Evolutionary conservation across 2,888 invertebrate species (phyloP).

Genomic region (Leptinotarsa peninsularis): DNA sequence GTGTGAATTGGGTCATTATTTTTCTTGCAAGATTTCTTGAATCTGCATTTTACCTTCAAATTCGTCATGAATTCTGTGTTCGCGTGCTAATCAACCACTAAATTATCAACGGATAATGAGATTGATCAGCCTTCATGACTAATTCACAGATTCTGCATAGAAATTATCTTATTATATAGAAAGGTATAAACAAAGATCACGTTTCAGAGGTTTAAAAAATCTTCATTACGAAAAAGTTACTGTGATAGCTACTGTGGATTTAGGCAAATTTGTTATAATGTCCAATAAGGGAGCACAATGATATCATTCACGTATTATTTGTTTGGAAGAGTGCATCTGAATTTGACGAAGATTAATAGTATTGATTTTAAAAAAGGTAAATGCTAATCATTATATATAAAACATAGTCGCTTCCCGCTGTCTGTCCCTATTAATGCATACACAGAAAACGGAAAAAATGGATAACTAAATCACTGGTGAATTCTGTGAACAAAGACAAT

Average conservation of each 20-base stretch:
- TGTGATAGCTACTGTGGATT: not conserved
- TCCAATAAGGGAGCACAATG: not conserved
- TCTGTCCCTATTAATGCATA: no score
- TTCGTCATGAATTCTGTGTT: constrained; percentile 34
- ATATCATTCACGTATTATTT: not conserved
- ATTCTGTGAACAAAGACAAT: no score
- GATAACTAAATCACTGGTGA: no score
- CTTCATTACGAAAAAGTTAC: no score
- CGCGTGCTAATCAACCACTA: constrained; percentile 28
- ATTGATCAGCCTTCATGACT: constrained; percentile 28
- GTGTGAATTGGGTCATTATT: constrained; percentile 27
- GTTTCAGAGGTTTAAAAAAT: not conserved
- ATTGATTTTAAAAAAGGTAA: no score
- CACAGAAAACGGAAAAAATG: no score
- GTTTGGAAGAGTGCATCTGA: no score
- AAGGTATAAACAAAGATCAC: not conserved
- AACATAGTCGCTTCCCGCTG: no score
- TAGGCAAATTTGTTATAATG: not conserved
- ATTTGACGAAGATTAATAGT: no score
- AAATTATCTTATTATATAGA: constrained; percentile 5
- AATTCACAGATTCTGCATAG: constrained; percentile 16
- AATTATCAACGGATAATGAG: constrained; percentile 31
- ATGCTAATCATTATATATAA: no score
- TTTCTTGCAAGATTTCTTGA: constrained; percentile 27
- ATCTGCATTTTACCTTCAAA: constrained; percentile 36